phyloP scores from a whole-genome alignment of 2,797 vertebrate species.

The Fundulus diaphanus region DNA sequence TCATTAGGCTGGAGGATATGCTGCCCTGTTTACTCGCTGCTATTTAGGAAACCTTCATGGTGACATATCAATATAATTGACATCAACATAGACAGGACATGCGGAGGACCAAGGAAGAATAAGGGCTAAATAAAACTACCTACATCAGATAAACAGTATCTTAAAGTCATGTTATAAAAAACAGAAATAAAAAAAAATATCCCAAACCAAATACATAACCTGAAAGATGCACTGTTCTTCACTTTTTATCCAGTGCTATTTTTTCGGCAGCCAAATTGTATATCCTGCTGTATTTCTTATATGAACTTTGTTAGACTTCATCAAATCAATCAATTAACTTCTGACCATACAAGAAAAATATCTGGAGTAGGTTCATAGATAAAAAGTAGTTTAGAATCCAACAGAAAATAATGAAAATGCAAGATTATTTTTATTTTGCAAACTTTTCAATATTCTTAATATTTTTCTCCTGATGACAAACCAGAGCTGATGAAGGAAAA shows the following conservation, averaged over 20 bases:
- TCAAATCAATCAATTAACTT: neutral
- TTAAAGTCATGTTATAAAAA: neutral
- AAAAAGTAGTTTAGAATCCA: neutral
- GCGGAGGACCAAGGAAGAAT: neutral
- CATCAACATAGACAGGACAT: neutral
- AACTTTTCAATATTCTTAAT: neutral
- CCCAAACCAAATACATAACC: neutral
- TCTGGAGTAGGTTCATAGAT: neutral
- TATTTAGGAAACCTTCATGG: neutral
- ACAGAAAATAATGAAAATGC: neutral
- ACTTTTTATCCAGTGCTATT: neutral
- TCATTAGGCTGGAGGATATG: neutral
- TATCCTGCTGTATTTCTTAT: neutral
- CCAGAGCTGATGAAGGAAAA: neutral
- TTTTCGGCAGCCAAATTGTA: neutral
- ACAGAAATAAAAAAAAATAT: neutral
- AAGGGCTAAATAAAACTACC: no score
- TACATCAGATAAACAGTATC: neutral
- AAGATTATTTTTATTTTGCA: neutral
- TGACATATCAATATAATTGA: neutral
- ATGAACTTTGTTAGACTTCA: neutral
- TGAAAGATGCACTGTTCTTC: neutral
- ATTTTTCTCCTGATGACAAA: no score
- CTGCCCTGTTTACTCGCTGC: neutral
- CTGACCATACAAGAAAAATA: neutral